A percentile compares a stretch with the other conserved stretches of the same genome.
phyloP scores from a whole-genome alignment of 2,888 invertebrate species.

The Dexiosoma caninum region DNA sequence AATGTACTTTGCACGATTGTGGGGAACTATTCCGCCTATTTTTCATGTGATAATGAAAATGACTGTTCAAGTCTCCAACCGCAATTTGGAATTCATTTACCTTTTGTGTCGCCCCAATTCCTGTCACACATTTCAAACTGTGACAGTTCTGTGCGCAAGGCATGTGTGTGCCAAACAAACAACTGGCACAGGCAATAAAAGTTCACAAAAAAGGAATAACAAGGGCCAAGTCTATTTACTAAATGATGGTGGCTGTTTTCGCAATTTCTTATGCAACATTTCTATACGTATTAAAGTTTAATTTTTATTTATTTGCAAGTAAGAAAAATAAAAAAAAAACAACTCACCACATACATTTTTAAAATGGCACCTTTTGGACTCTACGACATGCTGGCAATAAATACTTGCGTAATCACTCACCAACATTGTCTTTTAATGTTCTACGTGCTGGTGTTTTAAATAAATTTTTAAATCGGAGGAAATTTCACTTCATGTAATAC shows the following conservation, averaged over 20 bases:
- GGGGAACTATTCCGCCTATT: too few relatives aligned
- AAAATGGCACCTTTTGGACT: slow-evolving; percentile 22
- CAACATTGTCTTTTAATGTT: background rate
- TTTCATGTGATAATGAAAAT: too few relatives aligned
- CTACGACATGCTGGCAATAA: background rate
- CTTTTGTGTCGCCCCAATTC: too few relatives aligned
- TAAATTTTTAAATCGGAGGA: background rate
- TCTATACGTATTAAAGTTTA: slow-evolving; percentile 20
- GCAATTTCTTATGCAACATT: slow-evolving; percentile 5
- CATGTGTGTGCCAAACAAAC: background rate
- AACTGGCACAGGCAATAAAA: slow-evolving; percentile 12
- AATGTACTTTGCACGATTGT: too few relatives aligned
- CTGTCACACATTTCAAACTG: background rate
- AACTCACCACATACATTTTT: slow-evolving; percentile 1
- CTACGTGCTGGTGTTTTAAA: background rate
- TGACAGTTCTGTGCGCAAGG: background rate
- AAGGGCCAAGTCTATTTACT: slow-evolving; percentile 19
- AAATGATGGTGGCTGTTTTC: slow-evolving; percentile 40
- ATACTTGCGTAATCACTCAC: background rate
- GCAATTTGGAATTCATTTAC: too few relatives aligned
- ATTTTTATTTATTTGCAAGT: slow-evolving; percentile 13
- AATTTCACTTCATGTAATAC: background rate
- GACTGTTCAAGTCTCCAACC: too few relatives aligned
- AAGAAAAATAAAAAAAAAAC: background rate
- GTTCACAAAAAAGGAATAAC: background rate